Evolutionary conservation across 2,113 vertebrate genomes (phyloP).

Genomic region (Leptosomus discolor): DNA sequence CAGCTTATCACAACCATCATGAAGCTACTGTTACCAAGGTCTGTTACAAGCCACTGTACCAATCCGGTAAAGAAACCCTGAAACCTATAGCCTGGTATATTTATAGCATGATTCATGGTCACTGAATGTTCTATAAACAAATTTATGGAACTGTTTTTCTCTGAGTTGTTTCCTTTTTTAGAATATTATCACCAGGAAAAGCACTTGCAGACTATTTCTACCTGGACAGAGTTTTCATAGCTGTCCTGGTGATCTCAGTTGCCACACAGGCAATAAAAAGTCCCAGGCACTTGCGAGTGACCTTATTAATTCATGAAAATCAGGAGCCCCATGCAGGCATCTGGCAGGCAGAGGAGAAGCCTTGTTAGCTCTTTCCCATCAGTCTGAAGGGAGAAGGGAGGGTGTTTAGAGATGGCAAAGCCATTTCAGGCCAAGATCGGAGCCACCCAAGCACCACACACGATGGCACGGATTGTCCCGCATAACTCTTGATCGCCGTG

Average conservation of each 20-base stretch:
- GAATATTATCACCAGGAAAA: slow-evolving; percentile 21
- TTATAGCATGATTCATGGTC: slow-evolving; percentile 71
- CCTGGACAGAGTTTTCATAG: not conserved
- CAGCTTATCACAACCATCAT: slow-evolving; percentile 26
- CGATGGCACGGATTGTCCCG: rapidly evolving
- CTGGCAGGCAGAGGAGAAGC: not conserved
- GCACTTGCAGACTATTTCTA: not conserved
- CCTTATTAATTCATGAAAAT: not conserved
- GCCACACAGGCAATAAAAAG: not conserved
- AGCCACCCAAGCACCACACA: not conserved
- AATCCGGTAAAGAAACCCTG: slow-evolving; percentile 17
- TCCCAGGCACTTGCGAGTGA: not conserved
- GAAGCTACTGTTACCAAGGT: slow-evolving; percentile 58
- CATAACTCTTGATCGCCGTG: no score
- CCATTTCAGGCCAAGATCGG: not conserved
- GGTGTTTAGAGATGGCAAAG: not conserved
- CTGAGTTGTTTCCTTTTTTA: slow-evolving; percentile 52
- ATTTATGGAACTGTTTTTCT: slow-evolving; percentile 76
- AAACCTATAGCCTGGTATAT: slow-evolving; percentile 66
- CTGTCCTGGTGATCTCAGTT: not conserved
- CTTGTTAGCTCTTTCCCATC: not conserved
- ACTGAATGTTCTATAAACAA: slow-evolving; percentile 72
- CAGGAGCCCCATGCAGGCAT: not conserved
- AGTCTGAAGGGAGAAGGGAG: not conserved
- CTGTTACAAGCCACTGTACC: not conserved